Base-by-base conservation (phyloP, 1,140 invertebrate genomes). In the Hyles vespertilio region DNA sequence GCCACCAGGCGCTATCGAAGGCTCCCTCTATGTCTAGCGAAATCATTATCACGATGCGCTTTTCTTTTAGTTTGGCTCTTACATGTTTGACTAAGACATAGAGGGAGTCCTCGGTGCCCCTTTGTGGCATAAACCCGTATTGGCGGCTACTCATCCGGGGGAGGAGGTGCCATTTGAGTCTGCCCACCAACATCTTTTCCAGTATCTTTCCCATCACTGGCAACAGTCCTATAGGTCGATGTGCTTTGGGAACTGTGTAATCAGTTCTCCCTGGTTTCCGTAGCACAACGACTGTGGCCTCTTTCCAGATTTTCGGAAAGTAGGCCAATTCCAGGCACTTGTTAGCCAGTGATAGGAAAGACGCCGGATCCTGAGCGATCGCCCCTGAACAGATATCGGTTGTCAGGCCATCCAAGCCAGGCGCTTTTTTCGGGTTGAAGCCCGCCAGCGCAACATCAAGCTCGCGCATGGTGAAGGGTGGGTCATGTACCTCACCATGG, bases 371-470 rank as follows among this genome's bases (percentile, higher is more conserved):
- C 2, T n/a, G 9, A 3, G 0, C 7, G 36, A 61, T 57, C 1
- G 36, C 32, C 10, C 32, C n/a, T 3, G 10, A 1, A 48, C 54
- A 56, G 9, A 61, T 61, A 11, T 61, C 60, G 1, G 60, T 48
- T 0, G 60, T 61, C 40, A 61, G 43, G 5, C 60, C 60, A 9
- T 61, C 60, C 3, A 12, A 33, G 3, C 60, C 55, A 10, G 60
- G 60, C 10, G 60, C 67, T 69, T 65, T 22, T 36, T 63, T 69
- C 1, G 67, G 63, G 12, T 64, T 65, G n/a, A 64, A 64, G 44
- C 32, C 36, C 3, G 32, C 1, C 8, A 50, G n/a, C 32, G 51
- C 46, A 1, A 2, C 33, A 6, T n/a, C 5, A 0, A 66, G 33
- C 44, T 64, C 62, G 2, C 12, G n/a, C 1, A n/a, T 12, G 3